phyloP scores from a whole-genome alignment of 92 coral and sea anemone species.

The Epizoanthus illoricatus region DNA sequence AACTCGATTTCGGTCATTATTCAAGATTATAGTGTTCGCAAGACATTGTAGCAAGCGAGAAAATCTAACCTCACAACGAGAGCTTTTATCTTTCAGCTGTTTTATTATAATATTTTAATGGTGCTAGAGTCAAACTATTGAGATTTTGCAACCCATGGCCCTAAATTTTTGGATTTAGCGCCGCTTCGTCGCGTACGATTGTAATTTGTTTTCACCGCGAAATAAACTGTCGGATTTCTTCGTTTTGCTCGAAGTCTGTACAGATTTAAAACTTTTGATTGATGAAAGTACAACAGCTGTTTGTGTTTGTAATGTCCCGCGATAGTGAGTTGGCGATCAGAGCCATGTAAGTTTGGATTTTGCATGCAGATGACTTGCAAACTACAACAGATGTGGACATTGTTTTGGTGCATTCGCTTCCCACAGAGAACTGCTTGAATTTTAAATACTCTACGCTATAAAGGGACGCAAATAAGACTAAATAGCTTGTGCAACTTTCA shows the following conservation, averaged over 20 bases:
- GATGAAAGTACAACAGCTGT: background rate
- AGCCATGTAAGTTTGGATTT: background rate
- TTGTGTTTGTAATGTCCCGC: background rate
- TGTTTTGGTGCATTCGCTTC: conserved; percentile 17
- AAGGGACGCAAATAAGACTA: conserved; percentile 8
- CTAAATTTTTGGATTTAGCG: background rate
- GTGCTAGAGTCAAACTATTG: background rate
- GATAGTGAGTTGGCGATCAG: background rate
- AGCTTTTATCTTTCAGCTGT: background rate
- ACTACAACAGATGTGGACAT: conserved; percentile 22
- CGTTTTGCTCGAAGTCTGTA: background rate
- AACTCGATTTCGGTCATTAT: background rate
- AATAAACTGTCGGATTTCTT: background rate
- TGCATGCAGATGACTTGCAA: conserved; percentile 28
- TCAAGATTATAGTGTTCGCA: background rate
- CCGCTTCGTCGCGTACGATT: background rate
- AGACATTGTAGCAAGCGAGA: background rate
- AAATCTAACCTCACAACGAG: background rate
- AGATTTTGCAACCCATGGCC: background rate
- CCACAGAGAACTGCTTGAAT: conserved; percentile 33
- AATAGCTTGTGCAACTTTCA: background rate
- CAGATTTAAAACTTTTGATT: background rate
- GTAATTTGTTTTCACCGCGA: background rate
- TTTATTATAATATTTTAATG: background rate
- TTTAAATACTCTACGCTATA: conserved; percentile 4